phyloP scores from a whole-genome alignment of 2,797 vertebrate genomes.

The Spheniscus humboldti region DNA sequence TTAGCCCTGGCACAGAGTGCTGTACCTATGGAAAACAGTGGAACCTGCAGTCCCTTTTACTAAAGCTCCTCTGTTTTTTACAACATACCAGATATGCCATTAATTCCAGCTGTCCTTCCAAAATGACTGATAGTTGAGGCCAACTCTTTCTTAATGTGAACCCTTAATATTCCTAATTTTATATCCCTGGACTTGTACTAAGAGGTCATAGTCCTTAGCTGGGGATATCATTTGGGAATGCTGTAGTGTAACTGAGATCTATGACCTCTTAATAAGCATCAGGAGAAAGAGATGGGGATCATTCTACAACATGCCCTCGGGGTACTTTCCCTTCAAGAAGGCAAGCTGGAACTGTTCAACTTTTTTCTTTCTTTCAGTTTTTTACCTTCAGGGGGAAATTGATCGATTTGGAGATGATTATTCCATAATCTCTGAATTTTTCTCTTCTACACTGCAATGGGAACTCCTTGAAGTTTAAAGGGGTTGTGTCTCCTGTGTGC shows the following conservation, averaged over 20 bases:
- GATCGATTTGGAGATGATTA: constrained; percentile 78
- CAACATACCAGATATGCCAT: neutral
- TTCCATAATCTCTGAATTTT: constrained; percentile 76
- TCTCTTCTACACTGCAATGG: constrained; percentile 65
- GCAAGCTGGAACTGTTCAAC: constrained; percentile 68
- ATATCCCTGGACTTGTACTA: constrained; percentile 45
- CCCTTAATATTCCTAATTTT: constrained; percentile 51
- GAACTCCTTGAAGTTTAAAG: constrained; percentile 77
- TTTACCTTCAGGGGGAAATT: constrained; percentile 77
- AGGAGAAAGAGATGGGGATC: constrained; percentile 68
- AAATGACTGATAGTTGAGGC: constrained; percentile 33
- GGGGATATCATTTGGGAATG: constrained; percentile 64
- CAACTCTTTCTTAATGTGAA: constrained; percentile 32
- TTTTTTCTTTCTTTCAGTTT: constrained; percentile 68
- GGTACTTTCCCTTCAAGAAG: constrained; percentile 74
- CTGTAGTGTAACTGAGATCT: constrained; percentile 65
- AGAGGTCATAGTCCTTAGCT: constrained; percentile 57
- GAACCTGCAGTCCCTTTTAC: neutral
- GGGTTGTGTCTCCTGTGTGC: constrained; percentile 64
- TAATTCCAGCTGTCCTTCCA: neutral
- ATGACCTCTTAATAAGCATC: constrained; percentile 77
- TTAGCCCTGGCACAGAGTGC: neutral
- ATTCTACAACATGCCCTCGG: constrained; percentile 67
- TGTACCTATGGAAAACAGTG: neutral
- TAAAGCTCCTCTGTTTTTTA: neutral